A percentile compares a stretch with the other conserved stretches of the same genome.
phyloP scores from a whole-genome alignment of 1,140 invertebrate species.

The Drosophila funebris region DNA sequence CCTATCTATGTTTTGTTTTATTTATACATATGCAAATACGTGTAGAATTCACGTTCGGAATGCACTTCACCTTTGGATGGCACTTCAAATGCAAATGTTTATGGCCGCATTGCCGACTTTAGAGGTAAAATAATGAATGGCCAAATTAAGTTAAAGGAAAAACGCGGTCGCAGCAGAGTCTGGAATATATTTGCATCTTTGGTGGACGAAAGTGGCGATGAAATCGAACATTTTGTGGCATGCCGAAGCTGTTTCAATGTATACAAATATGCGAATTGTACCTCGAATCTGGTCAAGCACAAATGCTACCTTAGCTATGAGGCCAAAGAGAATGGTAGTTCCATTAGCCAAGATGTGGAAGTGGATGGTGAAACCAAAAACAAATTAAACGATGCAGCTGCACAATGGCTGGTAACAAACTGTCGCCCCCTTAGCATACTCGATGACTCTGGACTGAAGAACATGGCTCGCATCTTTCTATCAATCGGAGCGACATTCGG shows the following conservation, averaged over 20 bases:
- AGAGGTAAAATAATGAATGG: slow-evolving; percentile 2
- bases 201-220: background rate
- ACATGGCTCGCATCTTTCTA: background rate
- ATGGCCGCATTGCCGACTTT: background rate
- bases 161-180: background rate
- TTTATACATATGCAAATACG: too few relatives aligned
- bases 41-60: too few relatives aligned
- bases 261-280: background rate
- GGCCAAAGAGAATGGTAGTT: background rate
- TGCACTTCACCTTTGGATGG: too few relatives aligned
- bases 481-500: background rate
- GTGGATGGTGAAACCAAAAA: background rate
- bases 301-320: background rate
- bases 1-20: too few relatives aligned
- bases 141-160: background rate
- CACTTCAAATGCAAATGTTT: too few relatives aligned
- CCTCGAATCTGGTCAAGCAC: background rate
- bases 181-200: background rate
- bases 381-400: background rate
- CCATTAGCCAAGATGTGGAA: background rate
- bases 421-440: too few relatives aligned
- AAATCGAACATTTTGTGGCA: background rate
- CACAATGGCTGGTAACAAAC: too few relatives aligned
- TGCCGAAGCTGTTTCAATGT: slow-evolving; percentile 5
- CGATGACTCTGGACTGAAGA: background rate